Evolutionary conservation across 2,888 invertebrate genomes (phyloP).

Genomic region (Metallyticus violacea): DNA sequence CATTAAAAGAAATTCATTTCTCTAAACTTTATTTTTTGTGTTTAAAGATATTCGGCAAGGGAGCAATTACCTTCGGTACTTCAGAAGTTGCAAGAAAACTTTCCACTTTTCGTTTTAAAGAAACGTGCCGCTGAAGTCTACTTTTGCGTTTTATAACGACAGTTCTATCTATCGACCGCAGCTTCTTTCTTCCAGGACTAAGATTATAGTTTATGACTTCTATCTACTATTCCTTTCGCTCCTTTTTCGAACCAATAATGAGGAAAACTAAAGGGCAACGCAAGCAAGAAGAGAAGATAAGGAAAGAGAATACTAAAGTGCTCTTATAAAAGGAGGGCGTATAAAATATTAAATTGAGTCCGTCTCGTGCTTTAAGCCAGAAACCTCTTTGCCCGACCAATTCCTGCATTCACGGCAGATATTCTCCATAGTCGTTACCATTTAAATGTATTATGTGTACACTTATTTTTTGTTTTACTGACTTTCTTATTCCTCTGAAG

Average conservation of each 20-base stretch:
- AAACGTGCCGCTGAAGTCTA: not conserved
- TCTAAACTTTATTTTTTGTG: not conserved
- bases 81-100: not conserved
- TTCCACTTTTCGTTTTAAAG: not conserved
- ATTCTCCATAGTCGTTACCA: not conserved
- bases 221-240: not conserved
- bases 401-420: not conserved
- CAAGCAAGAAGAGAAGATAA: not conserved
- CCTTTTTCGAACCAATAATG: not conserved
- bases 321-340: not conserved
- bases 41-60: not conserved
- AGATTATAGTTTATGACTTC: not conserved
- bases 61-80: not conserved
- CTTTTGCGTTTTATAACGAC: not conserved
- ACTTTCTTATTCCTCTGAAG: no score
- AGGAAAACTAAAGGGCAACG: not conserved
- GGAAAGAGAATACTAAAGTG: not conserved
- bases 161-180: not conserved
- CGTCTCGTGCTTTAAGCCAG: not conserved
- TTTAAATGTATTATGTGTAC: not conserved
- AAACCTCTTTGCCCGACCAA: no score
- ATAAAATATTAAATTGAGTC: not conserved
- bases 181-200: not conserved
- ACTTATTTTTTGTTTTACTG: no score
- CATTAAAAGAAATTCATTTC: not conserved